Evolutionary conservation across 2,113 vertebrate species (phyloP).

Genomic region (Syngnathus scovelli): DNA sequence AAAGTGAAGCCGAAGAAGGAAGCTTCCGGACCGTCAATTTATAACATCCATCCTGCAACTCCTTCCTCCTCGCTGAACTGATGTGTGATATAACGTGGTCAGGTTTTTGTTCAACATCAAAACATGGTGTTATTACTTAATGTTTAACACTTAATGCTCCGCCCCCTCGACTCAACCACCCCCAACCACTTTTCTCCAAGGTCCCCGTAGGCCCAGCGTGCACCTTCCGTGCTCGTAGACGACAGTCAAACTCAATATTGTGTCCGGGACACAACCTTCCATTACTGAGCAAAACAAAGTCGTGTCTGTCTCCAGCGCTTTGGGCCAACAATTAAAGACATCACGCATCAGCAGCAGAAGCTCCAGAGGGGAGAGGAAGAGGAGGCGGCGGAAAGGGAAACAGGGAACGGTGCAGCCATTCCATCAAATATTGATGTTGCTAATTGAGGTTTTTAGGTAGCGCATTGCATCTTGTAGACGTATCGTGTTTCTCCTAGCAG

Average conservation of each 20-base stretch:
- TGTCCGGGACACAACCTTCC: constrained; percentile 64
- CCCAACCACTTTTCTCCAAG: neutral
- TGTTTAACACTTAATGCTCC: neutral
- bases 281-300: constrained; percentile 74
- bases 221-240: constrained; percentile 38
- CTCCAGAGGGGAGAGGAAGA: constrained; percentile 36
- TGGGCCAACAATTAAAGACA: constrained; percentile 75
- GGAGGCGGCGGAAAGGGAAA: constrained; percentile 26
- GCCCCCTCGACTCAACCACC: neutral
- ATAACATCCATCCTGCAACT: neutral
- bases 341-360: constrained; percentile 50
- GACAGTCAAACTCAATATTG: constrained; percentile 65
- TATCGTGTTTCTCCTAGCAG: constrained; percentile 47
- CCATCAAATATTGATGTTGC: constrained; percentile 74
- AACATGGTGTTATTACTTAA: neutral
- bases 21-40: neutral
- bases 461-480: constrained; percentile 61
- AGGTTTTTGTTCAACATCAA: neutral
- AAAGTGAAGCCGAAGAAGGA: constrained; percentile 14
- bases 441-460: constrained; percentile 74
- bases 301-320: constrained; percentile 71
- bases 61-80: neutral
- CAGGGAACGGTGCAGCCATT: constrained; percentile 55
- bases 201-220: constrained; percentile 37
- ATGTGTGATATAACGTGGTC: neutral